Evolutionary conservation across 2,113 vertebrate species (phyloP), one percentile per base, ranked within the genome.

Genomic region (Litocranius walleri): DNA sequence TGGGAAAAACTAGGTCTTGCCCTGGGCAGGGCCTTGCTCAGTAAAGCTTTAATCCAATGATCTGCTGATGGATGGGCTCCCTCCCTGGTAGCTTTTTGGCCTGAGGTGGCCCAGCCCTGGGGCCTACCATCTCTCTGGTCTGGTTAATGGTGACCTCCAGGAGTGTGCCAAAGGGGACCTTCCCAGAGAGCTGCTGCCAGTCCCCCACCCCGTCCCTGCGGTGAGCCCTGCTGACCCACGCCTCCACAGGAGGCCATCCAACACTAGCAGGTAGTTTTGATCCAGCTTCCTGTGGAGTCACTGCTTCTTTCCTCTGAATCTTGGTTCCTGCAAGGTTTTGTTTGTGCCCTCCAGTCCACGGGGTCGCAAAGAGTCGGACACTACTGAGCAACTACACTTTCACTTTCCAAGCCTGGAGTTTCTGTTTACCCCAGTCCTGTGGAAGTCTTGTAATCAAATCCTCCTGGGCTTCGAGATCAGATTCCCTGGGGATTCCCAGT

Each of bases 151-250:
- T 67, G 64, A 36, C 64, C 64, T 36, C 64, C 17, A 11, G 36
- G 64, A 67, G 64, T 67, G n/a, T 3, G 9, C 64, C 17, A 71
- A 21, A 71, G 17, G n/a, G 64, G 17, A 5, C 16, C 64, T 71
- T 71, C 17, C 8, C 64, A 36, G 64, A 36, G 17, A 71, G n/a
- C n/a, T 36, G 17, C 33, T 36, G 64, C 64, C n/a, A 36, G 62
- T 6, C 4, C 17, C 4, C 48, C 0, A 0, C 48, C 33, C 64
- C 8, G 0, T 5, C 64, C 64, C 64, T 36, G 8, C 4, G 4
- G 64, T 36, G n/a, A 71, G n/a, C n/a, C 64, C 33, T 67, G 33
- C 17, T 3, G 33, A 5, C 64, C 33, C 33, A 21, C 2, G 8
- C 33, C 64, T 21, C 33, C 64, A 5, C 64, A 67, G 64, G 33